Evolutionary conservation across 2,797 vertebrate species (phyloP).

Genomic region (Smutsia temminckii): DNA sequence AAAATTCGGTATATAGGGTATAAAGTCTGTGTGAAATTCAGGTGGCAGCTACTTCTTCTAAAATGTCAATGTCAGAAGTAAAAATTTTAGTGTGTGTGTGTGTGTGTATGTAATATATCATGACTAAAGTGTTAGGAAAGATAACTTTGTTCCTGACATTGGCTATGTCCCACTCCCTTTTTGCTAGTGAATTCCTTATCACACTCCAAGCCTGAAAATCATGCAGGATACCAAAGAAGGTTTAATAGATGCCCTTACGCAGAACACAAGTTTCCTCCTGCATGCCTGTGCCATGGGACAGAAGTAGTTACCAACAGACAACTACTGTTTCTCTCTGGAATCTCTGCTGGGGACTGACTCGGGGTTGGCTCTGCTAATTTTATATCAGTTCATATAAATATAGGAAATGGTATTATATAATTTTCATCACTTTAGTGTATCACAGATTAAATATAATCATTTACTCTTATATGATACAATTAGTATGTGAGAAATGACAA

Average conservation of each 20-base stretch:
- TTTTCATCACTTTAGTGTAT: background rate
- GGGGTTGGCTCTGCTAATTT: background rate
- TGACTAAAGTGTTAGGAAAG: background rate
- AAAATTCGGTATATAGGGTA: no score
- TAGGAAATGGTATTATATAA: background rate
- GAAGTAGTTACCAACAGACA: background rate
- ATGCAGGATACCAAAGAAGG: background rate
- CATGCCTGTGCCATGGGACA: no score
- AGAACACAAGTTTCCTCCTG: background rate
- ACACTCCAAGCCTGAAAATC: background rate
- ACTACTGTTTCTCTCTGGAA: background rate
- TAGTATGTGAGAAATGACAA: background rate
- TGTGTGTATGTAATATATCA: background rate
- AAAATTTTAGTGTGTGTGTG: background rate
- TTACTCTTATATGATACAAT: background rate
- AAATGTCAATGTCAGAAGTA: background rate
- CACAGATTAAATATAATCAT: no score
- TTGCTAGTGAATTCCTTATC: background rate
- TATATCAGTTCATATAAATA: background rate
- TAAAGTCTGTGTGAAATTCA: background rate
- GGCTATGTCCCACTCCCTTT: background rate
- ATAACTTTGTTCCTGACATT: background rate
- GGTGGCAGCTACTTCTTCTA: background rate
- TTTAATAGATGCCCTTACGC: background rate
- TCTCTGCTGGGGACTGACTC: background rate